Evolutionary conservation across 2,888 invertebrate species (phyloP), one percentile per base, ranked within the genome.

Genomic region (Drepanosiphum platanoidis): DNA sequence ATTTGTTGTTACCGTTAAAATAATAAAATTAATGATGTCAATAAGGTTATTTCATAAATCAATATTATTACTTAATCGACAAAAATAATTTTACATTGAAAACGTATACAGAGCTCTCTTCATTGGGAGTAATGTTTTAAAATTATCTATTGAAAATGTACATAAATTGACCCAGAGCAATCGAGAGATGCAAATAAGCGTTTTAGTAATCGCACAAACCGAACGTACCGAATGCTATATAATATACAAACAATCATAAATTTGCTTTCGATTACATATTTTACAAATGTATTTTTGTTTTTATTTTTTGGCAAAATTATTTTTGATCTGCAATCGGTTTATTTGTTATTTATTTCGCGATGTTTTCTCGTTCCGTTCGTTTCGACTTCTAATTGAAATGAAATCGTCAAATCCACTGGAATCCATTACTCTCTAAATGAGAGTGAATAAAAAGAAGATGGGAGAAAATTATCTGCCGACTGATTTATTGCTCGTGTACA

Each of bases 401-500:
- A 72, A 61, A 61, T 42, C 81, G 61, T 72, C 30, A 81, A 81
- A 58, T 71, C 18, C 71, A 61, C n/a, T 61, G 71, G 32, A 72
- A 81, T 32, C 61, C n/a, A 61, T 61, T 71, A 61, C 27, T 58
- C 27, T 58, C 32, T 61, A 32, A 42, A 42, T 9, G 71, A n/a
- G 61, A n/a, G n/a, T n/a, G n/a, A 61, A 71, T 9, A 22, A 81
- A 22, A 81, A 70, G 5, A 3, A 58, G 34, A 39, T 1, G 22
- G 15, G n/a, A n/a, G n/a, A 58, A 71, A n/a, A 71, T 39, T 22
- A 30, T 58, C n/a, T n/a, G n/a, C 1, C 68, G 8, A 61, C 71
- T 81, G 81, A 81, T 81, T 72, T 72, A 81, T 81, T 72, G 42
- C 81, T 58, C 32, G 78, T 32, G 22, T 42, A 46, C 9, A 77